Conservation (phyloP, 2,113 vertebrate genomes). For the Tiliqua scincoides region DNA sequence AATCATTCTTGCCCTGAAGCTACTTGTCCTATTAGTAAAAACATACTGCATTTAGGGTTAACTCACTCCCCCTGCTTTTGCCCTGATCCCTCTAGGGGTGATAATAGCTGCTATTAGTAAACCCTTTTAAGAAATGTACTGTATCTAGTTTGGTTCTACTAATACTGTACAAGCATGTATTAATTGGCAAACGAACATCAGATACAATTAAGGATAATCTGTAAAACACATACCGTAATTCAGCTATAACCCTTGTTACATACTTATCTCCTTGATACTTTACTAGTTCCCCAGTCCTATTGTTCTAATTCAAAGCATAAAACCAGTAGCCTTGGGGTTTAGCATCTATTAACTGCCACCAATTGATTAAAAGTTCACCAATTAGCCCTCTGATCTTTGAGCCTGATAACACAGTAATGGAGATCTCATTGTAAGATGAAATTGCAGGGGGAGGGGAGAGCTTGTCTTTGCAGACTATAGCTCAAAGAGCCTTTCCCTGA, state of each 20-base stretch:
- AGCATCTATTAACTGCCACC: conserved; percentile 19
- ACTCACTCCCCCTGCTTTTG: too few relatives aligned
- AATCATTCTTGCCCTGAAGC: too few relatives aligned
- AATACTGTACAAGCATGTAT: background rate
- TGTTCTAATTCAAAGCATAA: conserved; percentile 15
- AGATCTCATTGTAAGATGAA: background rate
- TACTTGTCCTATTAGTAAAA: too few relatives aligned
- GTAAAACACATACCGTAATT: background rate
- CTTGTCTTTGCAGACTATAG: background rate
- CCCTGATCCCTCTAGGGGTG: too few relatives aligned
- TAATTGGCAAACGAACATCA: background rate
- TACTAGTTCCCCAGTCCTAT: conserved; percentile 1
- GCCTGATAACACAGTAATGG: background rate
- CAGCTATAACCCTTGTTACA: background rate
- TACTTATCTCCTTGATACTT: background rate
- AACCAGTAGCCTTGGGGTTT: conserved; percentile 13
- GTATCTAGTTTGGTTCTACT: too few relatives aligned
- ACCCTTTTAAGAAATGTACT: too few relatives aligned
- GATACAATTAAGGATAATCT: background rate
- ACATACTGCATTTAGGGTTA: too few relatives aligned
- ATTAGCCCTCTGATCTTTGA: background rate
- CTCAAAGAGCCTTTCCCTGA: background rate
- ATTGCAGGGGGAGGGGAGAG: background rate
- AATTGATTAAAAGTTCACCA: conserved; percentile 12
- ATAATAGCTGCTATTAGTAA: too few relatives aligned